Evolutionary conservation across 2,797 vertebrate genomes (phyloP), one percentile per base, ranked within the genome.

Genomic region (Phylloscopus collybita): DNA sequence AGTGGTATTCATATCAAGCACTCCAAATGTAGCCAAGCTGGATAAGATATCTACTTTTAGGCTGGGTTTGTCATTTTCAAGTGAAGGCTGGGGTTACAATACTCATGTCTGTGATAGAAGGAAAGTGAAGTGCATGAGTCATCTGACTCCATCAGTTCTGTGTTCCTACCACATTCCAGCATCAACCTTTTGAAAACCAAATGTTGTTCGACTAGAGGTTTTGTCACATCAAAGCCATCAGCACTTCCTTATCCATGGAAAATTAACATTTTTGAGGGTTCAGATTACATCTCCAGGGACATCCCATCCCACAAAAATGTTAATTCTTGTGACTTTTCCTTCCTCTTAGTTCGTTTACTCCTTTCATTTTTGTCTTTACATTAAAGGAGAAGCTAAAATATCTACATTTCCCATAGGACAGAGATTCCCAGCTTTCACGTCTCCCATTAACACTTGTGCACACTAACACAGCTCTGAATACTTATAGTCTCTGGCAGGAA

Each of bases 321-420:
- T 92, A 86, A 89, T 95, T 93, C 82, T 79, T 86, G n/a, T 88
- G 90, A 88, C 73, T 94, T 97, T 92, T 82, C 34, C 82, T 95
- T 93, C 92, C 89, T 81, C 73, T 84, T 60, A 18, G 23, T 42
- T 84, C 26, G 30, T 86, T 95, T 82, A 29, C 32, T 88, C 29
- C 49, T 90, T 88, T 92, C 80, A 64, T 71, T 95, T 95, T 82
- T 73, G 62, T 40, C 45, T 84, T 23, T 36, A 81, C 85, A 90
- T 91, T 81, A 96, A 93, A 97, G 44, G 21, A 79, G 22, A 60
- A 40, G 32, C 49, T 79, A 80, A 91, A 95, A 78, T 40, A 88
- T 32, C 66, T 56, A 26, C 15, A 54, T 65, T 65, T 91, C 94
- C 74, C 86, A 49, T 40, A 66, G 81, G 62, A 86, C 0, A 81